phyloP scores from a whole-genome alignment of 2,797 vertebrate genomes.

The Lophura swinhoii region DNA sequence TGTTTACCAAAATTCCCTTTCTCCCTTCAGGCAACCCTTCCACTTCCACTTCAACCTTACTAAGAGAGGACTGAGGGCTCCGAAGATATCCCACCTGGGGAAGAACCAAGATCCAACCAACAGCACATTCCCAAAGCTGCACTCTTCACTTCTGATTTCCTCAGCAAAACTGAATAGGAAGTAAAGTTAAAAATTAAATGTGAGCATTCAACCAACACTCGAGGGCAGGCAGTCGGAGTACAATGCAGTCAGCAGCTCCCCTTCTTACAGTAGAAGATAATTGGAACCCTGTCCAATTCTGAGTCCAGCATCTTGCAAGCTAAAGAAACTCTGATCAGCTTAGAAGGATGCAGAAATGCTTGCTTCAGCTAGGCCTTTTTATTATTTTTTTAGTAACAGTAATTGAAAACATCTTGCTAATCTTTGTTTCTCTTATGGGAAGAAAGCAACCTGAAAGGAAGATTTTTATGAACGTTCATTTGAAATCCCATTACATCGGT shows the following conservation, averaged over 20 bases:
- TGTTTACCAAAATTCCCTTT: background rate
- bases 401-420: background rate
- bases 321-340: background rate
- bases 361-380: background rate
- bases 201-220: background rate
- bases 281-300: background rate
- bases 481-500: background rate
- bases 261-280: background rate
- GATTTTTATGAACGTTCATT: background rate
- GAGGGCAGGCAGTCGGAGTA: background rate
- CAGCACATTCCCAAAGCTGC: background rate
- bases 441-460: background rate
- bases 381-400: no score
- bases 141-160: conserved; percentile 6
- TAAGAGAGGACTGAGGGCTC: conserved; percentile 50
- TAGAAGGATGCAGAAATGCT: background rate
- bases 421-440: background rate
- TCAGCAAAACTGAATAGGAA: background rate
- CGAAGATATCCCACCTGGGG: conserved; percentile 52
- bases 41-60: conserved; percentile 62
- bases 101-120: conserved; percentile 45
- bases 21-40: conserved; percentile 60
- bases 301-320: background rate
- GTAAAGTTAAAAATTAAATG: background rate
- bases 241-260: background rate